Percentiles rank a stretch among this genome's conserved stretches.
phyloP scores from a whole-genome alignment of 2,888 invertebrate species.

The Idaea biselata region DNA sequence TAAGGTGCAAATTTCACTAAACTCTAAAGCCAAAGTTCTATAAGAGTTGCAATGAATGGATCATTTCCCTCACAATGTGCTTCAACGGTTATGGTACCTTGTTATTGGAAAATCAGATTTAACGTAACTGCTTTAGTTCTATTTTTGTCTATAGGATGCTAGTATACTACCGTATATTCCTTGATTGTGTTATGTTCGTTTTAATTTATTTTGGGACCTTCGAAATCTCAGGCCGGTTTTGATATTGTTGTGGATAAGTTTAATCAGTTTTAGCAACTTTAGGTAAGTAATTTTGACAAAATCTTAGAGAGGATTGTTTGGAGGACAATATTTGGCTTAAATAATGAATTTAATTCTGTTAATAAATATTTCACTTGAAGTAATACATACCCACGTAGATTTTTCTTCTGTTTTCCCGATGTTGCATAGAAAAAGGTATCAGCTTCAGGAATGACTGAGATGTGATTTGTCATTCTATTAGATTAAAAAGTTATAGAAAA shows the following conservation, averaged over 20 bases:
- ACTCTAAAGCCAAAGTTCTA: constrained; percentile 41
- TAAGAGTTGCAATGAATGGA: constrained; percentile 76
- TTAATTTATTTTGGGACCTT: constrained; percentile 63
- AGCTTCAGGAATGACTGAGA: no score
- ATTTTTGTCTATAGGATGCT: constrained; percentile 31
- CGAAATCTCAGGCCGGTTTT: constrained; percentile 47
- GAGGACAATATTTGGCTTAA: neutral
- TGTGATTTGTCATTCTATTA: no score
- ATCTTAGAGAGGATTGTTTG: constrained; percentile 11
- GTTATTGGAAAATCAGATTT: constrained; percentile 48
- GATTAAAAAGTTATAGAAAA: no score
- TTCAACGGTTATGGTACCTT: constrained; percentile 65
- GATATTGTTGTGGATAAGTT: constrained; percentile 38
- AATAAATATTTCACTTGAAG: no score
- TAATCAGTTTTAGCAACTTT: constrained; percentile 35
- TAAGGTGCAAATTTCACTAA: constrained; percentile 35
- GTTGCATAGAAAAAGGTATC: no score
- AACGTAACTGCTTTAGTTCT: constrained; percentile 28
- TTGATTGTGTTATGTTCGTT: constrained; percentile 58
- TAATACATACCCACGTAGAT: no score
- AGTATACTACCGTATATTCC: constrained; percentile 40
- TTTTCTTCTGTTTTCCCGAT: no score
- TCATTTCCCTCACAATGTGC: constrained; percentile 74
- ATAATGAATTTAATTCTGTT: no score
- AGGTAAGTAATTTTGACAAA: constrained; percentile 16